Evolutionary conservation across 2,888 invertebrate genomes (phyloP).

Genomic region (Alcis repandata): DNA sequence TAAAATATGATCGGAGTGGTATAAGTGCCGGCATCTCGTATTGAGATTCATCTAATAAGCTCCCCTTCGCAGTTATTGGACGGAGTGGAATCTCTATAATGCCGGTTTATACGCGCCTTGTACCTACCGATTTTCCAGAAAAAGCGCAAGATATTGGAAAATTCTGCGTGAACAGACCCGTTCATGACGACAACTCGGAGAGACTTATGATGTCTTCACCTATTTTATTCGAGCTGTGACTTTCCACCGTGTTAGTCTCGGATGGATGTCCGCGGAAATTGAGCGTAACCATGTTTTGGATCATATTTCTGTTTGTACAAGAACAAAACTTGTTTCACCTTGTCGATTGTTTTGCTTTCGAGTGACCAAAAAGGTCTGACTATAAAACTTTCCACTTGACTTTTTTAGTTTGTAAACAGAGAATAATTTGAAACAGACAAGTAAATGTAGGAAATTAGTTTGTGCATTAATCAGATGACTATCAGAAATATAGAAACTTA

Average conservation of each 20-base stretch:
- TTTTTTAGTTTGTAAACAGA: too few species aligned
- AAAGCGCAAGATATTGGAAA: conserved; percentile 18
- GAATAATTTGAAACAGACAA: too few species aligned
- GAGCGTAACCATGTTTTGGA: too few species aligned
- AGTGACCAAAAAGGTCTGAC: too few species aligned
- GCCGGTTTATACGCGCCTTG: conserved; percentile 16
- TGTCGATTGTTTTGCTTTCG: too few species aligned
- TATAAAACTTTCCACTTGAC: too few species aligned
- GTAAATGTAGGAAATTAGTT: too few species aligned
- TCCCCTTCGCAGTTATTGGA: conserved; percentile 20
- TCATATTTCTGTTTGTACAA: too few species aligned
- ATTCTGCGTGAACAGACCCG: conserved; percentile 24
- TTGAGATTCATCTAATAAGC: conserved; percentile 23
- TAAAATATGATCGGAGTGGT: background rate
- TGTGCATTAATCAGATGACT: too few species aligned
- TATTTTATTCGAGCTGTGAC: background rate
- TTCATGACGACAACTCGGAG: conserved; percentile 4
- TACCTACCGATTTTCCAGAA: conserved; percentile 18
- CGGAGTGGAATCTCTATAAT: conserved; percentile 23
- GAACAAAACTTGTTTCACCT: too few species aligned
- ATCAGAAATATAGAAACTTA: background rate
- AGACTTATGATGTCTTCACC: background rate
- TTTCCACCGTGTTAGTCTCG: too few species aligned
- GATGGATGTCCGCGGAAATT: too few species aligned
- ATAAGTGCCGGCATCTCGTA: conserved; percentile 3